Conservation (phyloP, 2,113 vertebrate species). For the Hemicordylus capensis region DNA sequence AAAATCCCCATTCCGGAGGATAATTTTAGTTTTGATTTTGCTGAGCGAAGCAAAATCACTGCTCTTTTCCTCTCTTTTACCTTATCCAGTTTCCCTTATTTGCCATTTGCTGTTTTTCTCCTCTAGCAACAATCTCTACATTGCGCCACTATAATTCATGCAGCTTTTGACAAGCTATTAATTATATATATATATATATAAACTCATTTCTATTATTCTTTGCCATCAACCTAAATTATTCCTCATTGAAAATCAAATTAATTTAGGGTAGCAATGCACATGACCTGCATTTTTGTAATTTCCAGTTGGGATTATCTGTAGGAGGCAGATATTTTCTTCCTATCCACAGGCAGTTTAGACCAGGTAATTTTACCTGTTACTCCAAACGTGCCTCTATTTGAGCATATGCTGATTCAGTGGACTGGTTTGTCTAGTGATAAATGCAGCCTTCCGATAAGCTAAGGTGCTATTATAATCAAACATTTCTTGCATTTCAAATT, state of each 20-base stretch:
- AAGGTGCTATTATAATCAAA: conserved; percentile 57
- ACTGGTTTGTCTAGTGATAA: conserved; percentile 41
- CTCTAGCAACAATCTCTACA: conserved; percentile 13
- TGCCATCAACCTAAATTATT: conserved; percentile 20
- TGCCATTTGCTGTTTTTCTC: conserved; percentile 18
- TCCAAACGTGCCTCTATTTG: conserved; percentile 16
- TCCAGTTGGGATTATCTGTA: conserved; percentile 1
- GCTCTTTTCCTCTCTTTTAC: neutral
- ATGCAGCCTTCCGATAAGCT: conserved; percentile 52
- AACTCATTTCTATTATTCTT: conserved; percentile 33
- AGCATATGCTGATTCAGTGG: conserved; percentile 23
- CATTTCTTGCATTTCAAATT: conserved; percentile 54
- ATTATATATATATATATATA: conserved; percentile 47
- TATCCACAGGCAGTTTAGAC: neutral
- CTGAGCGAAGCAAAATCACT: neutral
- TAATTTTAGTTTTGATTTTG: neutral
- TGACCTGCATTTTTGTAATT: conserved; percentile 45
- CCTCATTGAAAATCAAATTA: conserved; percentile 17
- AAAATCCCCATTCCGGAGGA: neutral
- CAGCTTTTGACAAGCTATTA: conserved; percentile 41
- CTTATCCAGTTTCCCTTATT: neutral
- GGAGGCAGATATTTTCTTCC: neutral
- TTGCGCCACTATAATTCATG: conserved; percentile 39
- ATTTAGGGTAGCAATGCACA: neutral
- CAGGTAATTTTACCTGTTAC: conserved; percentile 34